A percentile compares a stretch with the other conserved stretches of the same genome.
Evolutionary conservation across 2,113 vertebrate species (phyloP).

Genomic region (Sarotherodon lohbergeri): DNA sequence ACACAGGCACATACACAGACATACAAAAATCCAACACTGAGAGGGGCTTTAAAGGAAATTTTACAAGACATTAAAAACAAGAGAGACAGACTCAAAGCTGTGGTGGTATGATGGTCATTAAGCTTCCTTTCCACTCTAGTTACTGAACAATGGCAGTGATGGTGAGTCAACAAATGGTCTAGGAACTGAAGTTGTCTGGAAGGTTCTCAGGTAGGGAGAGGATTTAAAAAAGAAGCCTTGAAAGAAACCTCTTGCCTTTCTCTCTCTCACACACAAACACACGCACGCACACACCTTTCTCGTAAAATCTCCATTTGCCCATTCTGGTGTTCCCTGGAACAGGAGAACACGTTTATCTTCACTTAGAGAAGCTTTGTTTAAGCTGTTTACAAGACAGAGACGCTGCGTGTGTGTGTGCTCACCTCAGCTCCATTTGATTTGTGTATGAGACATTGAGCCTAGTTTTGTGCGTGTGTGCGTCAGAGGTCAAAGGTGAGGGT

Average conservation of each 20-base stretch:
- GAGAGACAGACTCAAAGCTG: not conserved
- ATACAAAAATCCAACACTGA: not conserved
- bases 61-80: not conserved
- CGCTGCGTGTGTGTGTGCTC: not conserved
- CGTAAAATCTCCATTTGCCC: constrained; percentile 66
- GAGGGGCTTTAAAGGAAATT: not conserved
- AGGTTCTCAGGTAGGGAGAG: not conserved
- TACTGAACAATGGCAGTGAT: not conserved
- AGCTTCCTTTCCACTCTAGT: not conserved
- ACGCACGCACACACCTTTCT: constrained; percentile 14
- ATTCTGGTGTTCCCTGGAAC: constrained; percentile 4
- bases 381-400: constrained; percentile 65
- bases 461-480: constrained; percentile 37
- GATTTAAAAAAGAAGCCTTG: not conserved
- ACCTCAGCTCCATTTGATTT: constrained; percentile 44
- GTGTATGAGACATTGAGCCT: constrained; percentile 59
- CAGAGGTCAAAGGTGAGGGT: constrained; percentile 69
- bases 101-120: not conserved
- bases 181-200: not conserved
- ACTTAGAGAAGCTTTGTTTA: constrained; percentile 60
- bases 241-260: constrained; percentile 28
- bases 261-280: not conserved
- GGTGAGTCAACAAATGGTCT: not conserved
- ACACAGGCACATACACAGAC: constrained; percentile 9
- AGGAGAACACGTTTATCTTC: constrained; percentile 57